Percentiles rank a stretch among this genome's conserved stretches.
Evolutionary conservation across 1,140 invertebrate genomes (phyloP).

Genomic region (Armadillidium nasatum): DNA sequence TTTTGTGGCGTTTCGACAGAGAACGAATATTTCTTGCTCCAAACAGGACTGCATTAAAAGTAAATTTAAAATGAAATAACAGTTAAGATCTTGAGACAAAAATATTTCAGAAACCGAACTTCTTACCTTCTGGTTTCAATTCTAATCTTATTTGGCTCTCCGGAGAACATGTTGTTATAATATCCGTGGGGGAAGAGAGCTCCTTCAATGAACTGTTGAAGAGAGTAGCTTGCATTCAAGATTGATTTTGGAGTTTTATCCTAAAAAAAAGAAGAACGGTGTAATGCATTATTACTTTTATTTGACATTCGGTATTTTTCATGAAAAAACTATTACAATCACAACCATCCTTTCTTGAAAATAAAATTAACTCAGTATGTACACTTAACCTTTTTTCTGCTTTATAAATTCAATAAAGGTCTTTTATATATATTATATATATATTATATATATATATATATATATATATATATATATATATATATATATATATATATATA

Average conservation of each 20-base stretch:
- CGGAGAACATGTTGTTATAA: neutral
- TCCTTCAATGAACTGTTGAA: neutral
- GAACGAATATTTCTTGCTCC: neutral
- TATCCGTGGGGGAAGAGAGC: neutral
- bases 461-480: no score
- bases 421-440: no score
- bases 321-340: neutral
- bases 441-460: no score
- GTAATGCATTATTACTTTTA: no score
- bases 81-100: neutral
- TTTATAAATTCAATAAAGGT: no score
- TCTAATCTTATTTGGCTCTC: neutral
- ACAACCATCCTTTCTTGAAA: neutral
- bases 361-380: neutral
- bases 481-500: no score
- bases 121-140: neutral
- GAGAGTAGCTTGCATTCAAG: neutral
- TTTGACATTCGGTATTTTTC: neutral
- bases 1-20: neutral
- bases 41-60: neutral
- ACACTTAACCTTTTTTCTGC: neutral
- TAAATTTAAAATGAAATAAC: neutral
- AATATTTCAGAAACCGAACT: neutral
- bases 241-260: neutral
- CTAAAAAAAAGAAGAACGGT: neutral